Base-by-base conservation (phyloP, 35 echinoderm and acorn worm genomes). In the Stichopus chloronotus region DNA sequence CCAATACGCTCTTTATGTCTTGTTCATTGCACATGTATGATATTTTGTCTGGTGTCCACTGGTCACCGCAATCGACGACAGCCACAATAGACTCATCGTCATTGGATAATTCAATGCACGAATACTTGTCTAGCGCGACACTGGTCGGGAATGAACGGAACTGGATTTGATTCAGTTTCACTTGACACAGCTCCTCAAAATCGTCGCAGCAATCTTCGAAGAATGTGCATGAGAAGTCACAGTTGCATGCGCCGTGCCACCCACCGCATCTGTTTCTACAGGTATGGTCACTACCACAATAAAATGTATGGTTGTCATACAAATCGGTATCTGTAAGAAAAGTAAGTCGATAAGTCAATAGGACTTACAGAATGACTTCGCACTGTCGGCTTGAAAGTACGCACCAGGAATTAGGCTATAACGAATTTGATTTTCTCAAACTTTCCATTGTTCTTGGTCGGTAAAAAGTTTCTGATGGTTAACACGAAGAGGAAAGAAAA, bases 191-290 rank as follows among this genome's bases (percentile, higher is more conserved):
- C 9, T 79, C 77, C 10, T 79, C 22, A 21, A 19, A 79, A 79
- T 79, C 77, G 22, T 79, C 20, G 77, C 77, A 79, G 43, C 77
- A 79, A 79, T 79, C 77, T 4, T 21, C 77, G 22, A 79, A 79
- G 20, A 52, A 22, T 14, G 10, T 9, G 22, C 77, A 79, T 10
- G 5, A 10, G 19, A 21, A 25, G 77, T 79, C 77, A 52, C 77
- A 79, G 77, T 79, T 79, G 22, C 77, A 79, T 13, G 20, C 5
- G 9, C 77, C 77, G 43, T 79, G 10, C 77, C 77, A 79, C 22
- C 21, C 20, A 22, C 77, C 77, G 22, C 77, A 79, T 79, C 77
- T 79, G 10, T 79, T 52, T 22, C 20, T 16, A 79, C 77, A 79
- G 4, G 77, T 79, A 10, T 79, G 77, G 22, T 25, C 77, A 79